Evolutionary conservation across 2,113 vertebrate species (phyloP).

Genomic region (Meriones unguiculatus): DNA sequence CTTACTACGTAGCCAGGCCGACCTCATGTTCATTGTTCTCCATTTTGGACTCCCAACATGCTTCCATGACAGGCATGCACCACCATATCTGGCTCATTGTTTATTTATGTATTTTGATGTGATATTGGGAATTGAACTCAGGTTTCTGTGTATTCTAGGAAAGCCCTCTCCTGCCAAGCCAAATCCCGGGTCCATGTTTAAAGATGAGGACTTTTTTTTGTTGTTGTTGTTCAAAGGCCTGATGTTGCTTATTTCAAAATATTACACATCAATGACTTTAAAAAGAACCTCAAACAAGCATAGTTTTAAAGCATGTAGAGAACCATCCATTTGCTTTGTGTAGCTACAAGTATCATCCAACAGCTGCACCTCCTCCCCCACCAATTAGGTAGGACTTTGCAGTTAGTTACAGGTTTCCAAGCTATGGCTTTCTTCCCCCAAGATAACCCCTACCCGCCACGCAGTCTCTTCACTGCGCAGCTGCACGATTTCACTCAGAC

Average conservation of each 20-base stretch:
- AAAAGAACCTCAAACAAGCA: neutral
- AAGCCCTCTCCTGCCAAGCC: neutral
- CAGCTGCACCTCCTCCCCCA: neutral
- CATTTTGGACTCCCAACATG: no score
- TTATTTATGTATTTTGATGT: neutral
- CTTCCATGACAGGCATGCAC: neutral
- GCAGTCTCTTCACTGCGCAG: neutral
- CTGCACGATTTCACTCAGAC: rapidly evolving
- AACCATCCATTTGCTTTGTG: neutral
- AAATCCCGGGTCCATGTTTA: neutral
- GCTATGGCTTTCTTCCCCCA: no score
- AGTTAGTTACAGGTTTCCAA: neutral
- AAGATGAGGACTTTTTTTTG: neutral
- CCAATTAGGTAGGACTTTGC: neutral
- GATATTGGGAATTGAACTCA: no score
- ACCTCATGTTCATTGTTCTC: neutral
- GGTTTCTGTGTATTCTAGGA: neutral
- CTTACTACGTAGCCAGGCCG: neutral
- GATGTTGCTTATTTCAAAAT: neutral
- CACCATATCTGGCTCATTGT: neutral
- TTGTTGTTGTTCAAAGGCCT: neutral
- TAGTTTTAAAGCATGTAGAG: neutral
- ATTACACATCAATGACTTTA: neutral
- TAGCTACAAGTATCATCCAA: neutral
- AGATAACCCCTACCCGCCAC: neutral